phyloP scores from a whole-genome alignment of 1,140 invertebrate species.

The Saccostrea echinata region DNA sequence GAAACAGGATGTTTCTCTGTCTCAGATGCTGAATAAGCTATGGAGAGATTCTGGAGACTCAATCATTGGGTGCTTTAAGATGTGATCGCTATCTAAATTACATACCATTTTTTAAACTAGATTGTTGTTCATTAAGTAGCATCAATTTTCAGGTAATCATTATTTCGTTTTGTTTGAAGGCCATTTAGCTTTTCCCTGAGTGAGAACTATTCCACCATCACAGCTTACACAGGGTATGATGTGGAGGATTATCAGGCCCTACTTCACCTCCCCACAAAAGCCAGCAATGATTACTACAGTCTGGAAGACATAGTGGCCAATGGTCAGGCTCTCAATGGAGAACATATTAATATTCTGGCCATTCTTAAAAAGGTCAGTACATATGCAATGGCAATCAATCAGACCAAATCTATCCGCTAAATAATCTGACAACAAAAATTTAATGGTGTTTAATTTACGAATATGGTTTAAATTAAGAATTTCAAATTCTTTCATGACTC shows the following conservation, averaged over 20 bases:
- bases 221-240: conserved; percentile 66
- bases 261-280: conserved; percentile 67
- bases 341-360: conserved; percentile 74
- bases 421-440: neutral
- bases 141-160: neutral
- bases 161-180: conserved; percentile 61
- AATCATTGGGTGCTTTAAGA: no score
- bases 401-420: neutral
- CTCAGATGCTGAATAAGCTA: no score
- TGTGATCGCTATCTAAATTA: no score
- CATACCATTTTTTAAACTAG: no score
- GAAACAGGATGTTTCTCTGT: no score
- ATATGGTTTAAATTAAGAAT: neutral
- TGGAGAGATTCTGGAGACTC: no score
- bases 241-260: conserved; percentile 56
- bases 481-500: neutral
- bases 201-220: conserved; percentile 72
- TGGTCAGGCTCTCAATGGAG: conserved; percentile 72
- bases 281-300: conserved; percentile 76
- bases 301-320: conserved; percentile 75
- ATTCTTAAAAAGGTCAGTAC: conserved; percentile 70
- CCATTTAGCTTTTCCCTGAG: conserved; percentile 71
- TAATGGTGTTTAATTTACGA: neutral
- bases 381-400: neutral
- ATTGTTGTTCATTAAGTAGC: no score